A percentile compares a stretch with the other conserved stretches of the same genome.
These are phyloP conservation scores for Calameuta filiformis DNA, from an alignment of 2,888 invertebrate species.

Conservation along the genomic window DNA sequence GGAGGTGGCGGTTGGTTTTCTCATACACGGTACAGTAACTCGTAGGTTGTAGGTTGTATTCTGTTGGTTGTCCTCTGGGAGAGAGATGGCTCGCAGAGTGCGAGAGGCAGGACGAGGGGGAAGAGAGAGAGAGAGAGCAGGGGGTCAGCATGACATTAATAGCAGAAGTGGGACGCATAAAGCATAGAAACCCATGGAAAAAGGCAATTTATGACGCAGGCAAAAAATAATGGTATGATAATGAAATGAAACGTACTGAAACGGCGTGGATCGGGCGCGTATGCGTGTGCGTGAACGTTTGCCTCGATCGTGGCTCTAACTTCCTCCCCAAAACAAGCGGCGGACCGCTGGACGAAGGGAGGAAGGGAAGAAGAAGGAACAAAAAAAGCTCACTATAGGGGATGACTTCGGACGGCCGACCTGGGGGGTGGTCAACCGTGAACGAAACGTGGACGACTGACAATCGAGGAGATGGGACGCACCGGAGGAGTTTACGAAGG, in stretches of 20 bases:
- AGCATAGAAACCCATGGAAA: slow-evolving; percentile 55
- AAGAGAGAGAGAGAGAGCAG: too few species aligned
- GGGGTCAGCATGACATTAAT: slow-evolving; percentile 52
- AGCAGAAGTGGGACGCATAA: slow-evolving; percentile 63
- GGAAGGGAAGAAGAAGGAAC: slow-evolving; percentile 21
- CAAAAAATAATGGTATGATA: slow-evolving; percentile 61
- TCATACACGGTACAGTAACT: too few species aligned
- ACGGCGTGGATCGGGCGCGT: background rate
- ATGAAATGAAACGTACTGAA: slow-evolving; percentile 52
- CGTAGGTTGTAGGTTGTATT: too few species aligned
- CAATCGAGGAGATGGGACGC: slow-evolving; percentile 23
- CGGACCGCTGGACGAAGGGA: slow-evolving; percentile 26
- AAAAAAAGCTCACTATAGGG: slow-evolving; percentile 39
- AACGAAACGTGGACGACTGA: slow-evolving; percentile 19
- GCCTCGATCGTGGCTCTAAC: slow-evolving; percentile 34
- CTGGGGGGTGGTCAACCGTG: slow-evolving; percentile 51
- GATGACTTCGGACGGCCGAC: slow-evolving; percentile 40
- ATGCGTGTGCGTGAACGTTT: slow-evolving; percentile 3
- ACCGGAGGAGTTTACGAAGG: slow-evolving; percentile 17
- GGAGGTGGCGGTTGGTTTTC: too few species aligned
- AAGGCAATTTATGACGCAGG: slow-evolving; percentile 56
- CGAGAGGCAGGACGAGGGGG: too few species aligned
- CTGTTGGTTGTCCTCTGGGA: too few species aligned
- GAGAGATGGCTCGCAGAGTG: too few species aligned
- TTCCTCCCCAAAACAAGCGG: slow-evolving; percentile 51